Evolutionary conservation across 2,888 invertebrate genomes (phyloP), one percentile per base, ranked within the genome.

Genomic region (Drosophila melanosoma): DNA sequence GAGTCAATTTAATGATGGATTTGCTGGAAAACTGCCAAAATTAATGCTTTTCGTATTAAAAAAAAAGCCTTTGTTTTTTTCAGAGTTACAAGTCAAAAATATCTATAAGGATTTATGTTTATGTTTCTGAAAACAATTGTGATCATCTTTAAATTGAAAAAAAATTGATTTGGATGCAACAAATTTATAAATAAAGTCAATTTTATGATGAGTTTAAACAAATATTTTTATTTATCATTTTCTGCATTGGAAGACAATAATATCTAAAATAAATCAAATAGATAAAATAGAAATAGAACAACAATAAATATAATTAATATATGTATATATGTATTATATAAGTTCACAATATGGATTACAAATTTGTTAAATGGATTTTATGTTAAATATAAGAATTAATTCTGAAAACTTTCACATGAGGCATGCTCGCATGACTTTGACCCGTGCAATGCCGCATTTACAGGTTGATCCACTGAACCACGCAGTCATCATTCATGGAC

Each of bases 391-490:
- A 15, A 23, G 23, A 45, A 26, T 26, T 3, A 17, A 6, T 29
- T 36, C 23, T 35, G 10, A 51, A 20, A 29, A n/a, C 20, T 57
- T 52, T 32, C 32, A 10, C 51, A 58, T 45, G n/a, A 33, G 32
- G 5, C 38, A 35, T n/a, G n/a, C 58, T 8, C 51, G 49, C 29
- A 17, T 23, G 69, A 49, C 61, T 63, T 56, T 59, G 62, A 63
- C 29, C 62, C 62, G 23, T 40, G 17, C 52, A 67, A 67, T 52
- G 76, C 29, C 77, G 35, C 48, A 62, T 48, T 48, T 54, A 53
- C 60, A 64, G 79, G 58, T 70, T 73, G 69, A 74, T 62, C 82
- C 79, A 74, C 67, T 70, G 71, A 72, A 81, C 81, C 78, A 80
- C 68, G 81, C 57, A 74, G 61, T 32, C 57, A 65, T 60, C 81